These are phyloP conservation scores for Dryomyza anilis DNA, from an alignment of 2,888 invertebrate species.

Conservation along the genomic window DNA sequence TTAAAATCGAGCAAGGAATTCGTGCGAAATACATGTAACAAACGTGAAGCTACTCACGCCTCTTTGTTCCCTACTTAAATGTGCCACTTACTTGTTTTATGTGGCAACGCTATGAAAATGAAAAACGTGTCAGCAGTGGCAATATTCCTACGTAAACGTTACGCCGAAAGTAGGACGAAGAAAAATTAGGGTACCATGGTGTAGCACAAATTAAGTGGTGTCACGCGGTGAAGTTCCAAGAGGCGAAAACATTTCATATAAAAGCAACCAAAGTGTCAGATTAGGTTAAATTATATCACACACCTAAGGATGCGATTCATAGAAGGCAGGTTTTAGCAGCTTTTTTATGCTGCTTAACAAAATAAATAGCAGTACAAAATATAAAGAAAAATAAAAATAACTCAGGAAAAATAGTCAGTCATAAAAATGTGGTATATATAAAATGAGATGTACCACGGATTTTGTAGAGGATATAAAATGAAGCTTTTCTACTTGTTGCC, in stretches of 20 bases:
- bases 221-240: neutral
- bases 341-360: neutral
- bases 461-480: no score
- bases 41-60: no score
- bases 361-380: neutral
- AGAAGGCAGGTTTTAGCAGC: neutral
- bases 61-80: no score
- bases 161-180: neutral
- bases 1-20: no score
- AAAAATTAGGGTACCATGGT: neutral
- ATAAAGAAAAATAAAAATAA: constrained; percentile 12
- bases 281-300: constrained; percentile 58
- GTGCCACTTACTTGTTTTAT: no score
- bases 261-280: constrained; percentile 50
- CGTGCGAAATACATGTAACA: no score
- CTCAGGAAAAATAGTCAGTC: no score
- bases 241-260: neutral
- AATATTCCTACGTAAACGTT: neutral
- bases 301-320: constrained; percentile 11
- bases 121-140: no score
- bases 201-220: constrained; percentile 8
- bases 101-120: no score
- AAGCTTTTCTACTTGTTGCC: no score
- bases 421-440: no score
- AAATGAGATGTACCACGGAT: no score